phyloP scores from a whole-genome alignment of 2,888 invertebrate genomes.

The Chymomyza amoena region DNA sequence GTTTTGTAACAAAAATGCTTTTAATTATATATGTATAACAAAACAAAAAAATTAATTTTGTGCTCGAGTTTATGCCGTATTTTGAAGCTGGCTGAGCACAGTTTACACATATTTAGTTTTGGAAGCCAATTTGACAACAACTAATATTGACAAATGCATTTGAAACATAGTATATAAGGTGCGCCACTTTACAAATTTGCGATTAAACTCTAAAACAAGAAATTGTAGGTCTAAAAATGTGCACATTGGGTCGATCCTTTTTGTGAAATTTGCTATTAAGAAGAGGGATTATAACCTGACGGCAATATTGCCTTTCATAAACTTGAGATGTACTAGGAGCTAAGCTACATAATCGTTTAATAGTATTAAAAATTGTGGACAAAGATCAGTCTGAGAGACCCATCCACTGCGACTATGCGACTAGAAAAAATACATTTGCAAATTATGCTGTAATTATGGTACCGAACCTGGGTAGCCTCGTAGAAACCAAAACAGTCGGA shows the following conservation, averaged over 20 bases:
- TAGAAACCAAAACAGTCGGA: constrained; percentile 28
- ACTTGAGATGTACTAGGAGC: no score
- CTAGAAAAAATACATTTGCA: background rate
- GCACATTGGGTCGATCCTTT: no score
- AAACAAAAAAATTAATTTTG: constrained; percentile 11
- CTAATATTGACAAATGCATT: constrained; percentile 1
- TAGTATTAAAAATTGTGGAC: no score
- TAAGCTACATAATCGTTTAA: no score
- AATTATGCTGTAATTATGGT: constrained; percentile 4
- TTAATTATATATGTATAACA: background rate
- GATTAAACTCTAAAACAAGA: no score
- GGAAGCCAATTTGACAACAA: constrained; percentile 18
- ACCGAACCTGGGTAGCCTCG: constrained; percentile 26
- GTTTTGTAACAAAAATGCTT: constrained; percentile 27
- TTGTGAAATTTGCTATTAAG: no score
- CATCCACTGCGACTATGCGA: no score
- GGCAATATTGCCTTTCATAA: no score
- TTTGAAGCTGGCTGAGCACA: background rate
- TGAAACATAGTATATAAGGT: constrained; percentile 10
- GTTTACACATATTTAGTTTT: background rate
- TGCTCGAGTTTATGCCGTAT: constrained; percentile 27
- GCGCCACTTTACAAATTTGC: constrained; percentile 13
- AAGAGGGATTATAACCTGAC: no score
- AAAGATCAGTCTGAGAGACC: no score
- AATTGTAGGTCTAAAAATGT: no score